Evolutionary conservation across 2,113 vertebrate genomes (phyloP).

Genomic region (Conger conger): DNA sequence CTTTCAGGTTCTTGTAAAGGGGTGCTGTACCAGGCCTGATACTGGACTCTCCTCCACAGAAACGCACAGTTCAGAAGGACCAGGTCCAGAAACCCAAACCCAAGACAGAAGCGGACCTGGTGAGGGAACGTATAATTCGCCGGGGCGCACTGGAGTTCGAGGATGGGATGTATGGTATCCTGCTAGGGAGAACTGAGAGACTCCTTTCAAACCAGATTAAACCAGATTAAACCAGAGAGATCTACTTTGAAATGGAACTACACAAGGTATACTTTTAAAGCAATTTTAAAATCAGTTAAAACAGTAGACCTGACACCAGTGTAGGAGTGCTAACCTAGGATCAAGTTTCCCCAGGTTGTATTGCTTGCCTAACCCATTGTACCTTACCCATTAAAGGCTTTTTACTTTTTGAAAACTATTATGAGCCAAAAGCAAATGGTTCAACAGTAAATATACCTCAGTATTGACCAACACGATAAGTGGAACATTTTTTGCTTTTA

Average conservation of each 20-base stretch:
- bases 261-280: neutral
- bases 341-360: too few species aligned
- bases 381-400: too few species aligned
- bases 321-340: too few species aligned
- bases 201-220: neutral
- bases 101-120: conserved; percentile 62
- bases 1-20: neutral
- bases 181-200: conserved; percentile 39
- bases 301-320: neutral
- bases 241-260: neutral
- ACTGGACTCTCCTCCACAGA: conserved; percentile 62
- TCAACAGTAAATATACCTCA: too few species aligned
- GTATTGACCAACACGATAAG: too few species aligned
- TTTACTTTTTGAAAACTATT: too few species aligned
- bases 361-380: too few species aligned
- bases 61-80: conserved; percentile 68
- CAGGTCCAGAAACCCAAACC: conserved; percentile 57
- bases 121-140: conserved; percentile 80
- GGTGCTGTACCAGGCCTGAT: neutral
- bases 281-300: neutral
- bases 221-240: neutral
- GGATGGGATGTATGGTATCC: conserved; percentile 91
- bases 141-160: conserved; percentile 82
- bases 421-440: too few species aligned
- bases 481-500: too few species aligned